Conservation (phyloP, 2,797 vertebrate genomes). For the Emydoidea blandingii region DNA sequence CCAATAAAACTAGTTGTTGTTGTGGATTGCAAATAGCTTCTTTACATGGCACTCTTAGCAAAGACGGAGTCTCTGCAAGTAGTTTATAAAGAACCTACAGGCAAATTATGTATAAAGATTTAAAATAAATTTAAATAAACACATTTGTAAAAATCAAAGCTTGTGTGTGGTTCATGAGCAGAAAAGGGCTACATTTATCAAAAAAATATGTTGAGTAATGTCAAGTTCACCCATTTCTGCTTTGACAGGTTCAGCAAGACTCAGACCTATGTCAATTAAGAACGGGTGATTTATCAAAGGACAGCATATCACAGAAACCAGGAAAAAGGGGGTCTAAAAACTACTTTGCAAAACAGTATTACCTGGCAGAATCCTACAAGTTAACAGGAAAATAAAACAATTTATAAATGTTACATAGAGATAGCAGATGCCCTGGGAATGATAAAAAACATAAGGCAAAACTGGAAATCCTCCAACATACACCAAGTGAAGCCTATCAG, state of each 20-base stretch:
- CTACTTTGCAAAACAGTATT: conserved; percentile 41
- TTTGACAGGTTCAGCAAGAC: conserved; percentile 40
- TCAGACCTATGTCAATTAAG: conserved; percentile 24
- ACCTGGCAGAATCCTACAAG: conserved; percentile 27
- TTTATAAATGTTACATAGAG: conserved; percentile 30
- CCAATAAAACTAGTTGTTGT: neutral
- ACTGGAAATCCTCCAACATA: neutral
- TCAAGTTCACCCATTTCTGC: conserved; percentile 16
- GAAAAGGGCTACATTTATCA: neutral
- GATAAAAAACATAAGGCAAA: neutral
- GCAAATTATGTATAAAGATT: neutral
- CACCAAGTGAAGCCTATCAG: neutral
- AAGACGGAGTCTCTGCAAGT: neutral
- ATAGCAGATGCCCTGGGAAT: conserved; percentile 30
- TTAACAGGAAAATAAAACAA: conserved; percentile 24
- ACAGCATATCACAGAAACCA: conserved; percentile 40
- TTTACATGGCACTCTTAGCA: neutral
- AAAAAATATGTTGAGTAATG: neutral
- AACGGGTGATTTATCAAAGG: conserved; percentile 48
- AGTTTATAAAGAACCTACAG: neutral
- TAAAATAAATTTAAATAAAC: neutral
- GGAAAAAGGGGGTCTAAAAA: conserved; percentile 56
- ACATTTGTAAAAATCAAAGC: neutral
- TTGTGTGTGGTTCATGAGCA: neutral
- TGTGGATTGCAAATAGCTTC: rapidly evolving